Percentiles rank a stretch among this genome's conserved stretches.
phyloP scores from a whole-genome alignment of 2,888 invertebrate genomes.

The Phyllotreta cruciferae region DNA sequence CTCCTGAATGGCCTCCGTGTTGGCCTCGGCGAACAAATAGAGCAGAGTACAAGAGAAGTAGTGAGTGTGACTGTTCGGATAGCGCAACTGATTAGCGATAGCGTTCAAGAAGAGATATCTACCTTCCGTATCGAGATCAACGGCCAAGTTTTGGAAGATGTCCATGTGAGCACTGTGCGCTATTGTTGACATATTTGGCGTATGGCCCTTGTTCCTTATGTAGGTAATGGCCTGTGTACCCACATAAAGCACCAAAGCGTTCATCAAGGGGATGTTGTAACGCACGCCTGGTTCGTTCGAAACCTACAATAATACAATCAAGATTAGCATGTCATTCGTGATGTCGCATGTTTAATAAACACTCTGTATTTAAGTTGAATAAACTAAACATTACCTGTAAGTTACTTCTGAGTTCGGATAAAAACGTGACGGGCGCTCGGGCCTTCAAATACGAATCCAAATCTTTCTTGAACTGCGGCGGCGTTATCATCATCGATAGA shows the following conservation, averaged over 20 bases:
- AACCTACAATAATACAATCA: slow-evolving; percentile 70
- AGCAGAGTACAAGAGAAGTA: slow-evolving; percentile 98
- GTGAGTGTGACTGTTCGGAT: slow-evolving; percentile 99
- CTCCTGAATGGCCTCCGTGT: slow-evolving; percentile 97
- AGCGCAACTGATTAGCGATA: slow-evolving; percentile 97
- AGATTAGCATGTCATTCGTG: not conserved
- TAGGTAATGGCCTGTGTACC: slow-evolving; percentile 95
- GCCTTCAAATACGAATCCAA: slow-evolving; percentile 96
- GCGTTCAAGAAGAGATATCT: slow-evolving; percentile 97
- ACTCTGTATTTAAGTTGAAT: not conserved
- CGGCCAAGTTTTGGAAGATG: slow-evolving; percentile 98
- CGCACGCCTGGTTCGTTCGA: slow-evolving; percentile 83
- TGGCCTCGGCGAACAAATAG: slow-evolving; percentile 97
- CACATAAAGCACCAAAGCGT: slow-evolving; percentile 96
- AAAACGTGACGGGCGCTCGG: slow-evolving; percentile 92
- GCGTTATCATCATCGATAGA: slow-evolving; percentile 85
- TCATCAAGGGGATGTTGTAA: slow-evolving; percentile 96
- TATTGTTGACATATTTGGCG: slow-evolving; percentile 97
- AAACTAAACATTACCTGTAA: slow-evolving; percentile 66
- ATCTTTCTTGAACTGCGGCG: slow-evolving; percentile 90
- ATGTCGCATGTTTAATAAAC: not conserved
- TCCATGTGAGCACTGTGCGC: slow-evolving; percentile 99
- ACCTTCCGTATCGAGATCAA: slow-evolving; percentile 97
- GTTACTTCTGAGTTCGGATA: slow-evolving; percentile 90
- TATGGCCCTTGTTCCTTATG: slow-evolving; percentile 88